These are phyloP conservation scores for Chiloscyllium punctatum DNA, from an alignment of 2,797 vertebrate genomes.

Conservation along the genomic window DNA sequence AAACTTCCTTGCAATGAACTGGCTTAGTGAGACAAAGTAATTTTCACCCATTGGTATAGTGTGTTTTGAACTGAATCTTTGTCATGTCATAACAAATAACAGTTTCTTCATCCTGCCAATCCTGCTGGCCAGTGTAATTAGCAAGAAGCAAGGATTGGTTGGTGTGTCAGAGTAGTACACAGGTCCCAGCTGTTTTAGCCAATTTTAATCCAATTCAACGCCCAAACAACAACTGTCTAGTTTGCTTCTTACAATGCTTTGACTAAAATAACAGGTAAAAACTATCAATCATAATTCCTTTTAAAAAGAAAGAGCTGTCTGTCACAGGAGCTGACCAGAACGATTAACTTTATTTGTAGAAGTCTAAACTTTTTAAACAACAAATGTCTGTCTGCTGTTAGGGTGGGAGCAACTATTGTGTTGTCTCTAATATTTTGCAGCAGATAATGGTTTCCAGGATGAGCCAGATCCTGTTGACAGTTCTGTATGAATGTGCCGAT, in stretches of 20 bases:
- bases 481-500: background rate
- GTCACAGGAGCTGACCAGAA: background rate
- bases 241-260: background rate
- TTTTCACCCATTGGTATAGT: background rate
- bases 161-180: background rate
- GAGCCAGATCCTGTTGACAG: background rate
- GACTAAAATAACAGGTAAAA: background rate
- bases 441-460: background rate
- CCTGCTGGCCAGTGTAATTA: background rate
- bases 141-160: background rate
- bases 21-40: background rate
- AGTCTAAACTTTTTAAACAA: background rate
- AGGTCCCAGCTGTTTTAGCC: too few relatives aligned
- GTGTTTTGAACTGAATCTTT: background rate
- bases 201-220: too few relatives aligned
- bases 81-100: background rate
- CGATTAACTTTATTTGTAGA: background rate
- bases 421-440: background rate
- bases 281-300: background rate
- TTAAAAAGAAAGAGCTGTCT: background rate
- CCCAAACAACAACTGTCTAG: background rate
- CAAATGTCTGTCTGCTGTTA: background rate
- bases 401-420: background rate
- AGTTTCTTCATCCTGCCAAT: background rate
- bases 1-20: background rate